phyloP scores from a whole-genome alignment of 2,113 vertebrate genomes.

The Anolis carolinensis region DNA sequence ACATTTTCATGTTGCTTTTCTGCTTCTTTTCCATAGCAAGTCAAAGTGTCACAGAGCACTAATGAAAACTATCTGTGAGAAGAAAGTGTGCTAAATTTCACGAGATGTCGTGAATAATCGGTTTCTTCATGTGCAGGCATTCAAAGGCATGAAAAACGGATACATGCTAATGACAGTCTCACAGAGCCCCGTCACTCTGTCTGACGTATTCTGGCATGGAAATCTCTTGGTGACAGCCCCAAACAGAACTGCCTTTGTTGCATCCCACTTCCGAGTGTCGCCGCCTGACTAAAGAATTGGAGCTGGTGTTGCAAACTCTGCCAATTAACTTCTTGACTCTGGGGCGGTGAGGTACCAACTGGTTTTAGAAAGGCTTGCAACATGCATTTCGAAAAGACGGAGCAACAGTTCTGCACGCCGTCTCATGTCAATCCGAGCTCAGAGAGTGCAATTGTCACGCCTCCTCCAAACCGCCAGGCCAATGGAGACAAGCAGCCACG shows the following conservation, averaged over 20 bases:
- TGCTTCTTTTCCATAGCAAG: not conserved
- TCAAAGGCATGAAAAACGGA: constrained; percentile 43
- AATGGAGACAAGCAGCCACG: constrained; percentile 17
- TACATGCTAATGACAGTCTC: constrained; percentile 22
- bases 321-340: not conserved
- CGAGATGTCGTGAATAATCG: constrained; percentile 50
- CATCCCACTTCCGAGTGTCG: not conserved
- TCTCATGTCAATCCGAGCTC: not conserved
- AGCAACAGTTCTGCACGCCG: not conserved
- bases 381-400: not conserved
- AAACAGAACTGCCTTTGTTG: constrained; percentile 15
- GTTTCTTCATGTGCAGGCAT: constrained; percentile 43
- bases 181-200: constrained; percentile 3
- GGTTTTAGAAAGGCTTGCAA: not conserved
- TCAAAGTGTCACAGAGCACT: constrained; percentile 41
- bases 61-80: constrained; percentile 61
- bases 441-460: not conserved
- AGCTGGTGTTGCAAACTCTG: not conserved
- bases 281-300: constrained; percentile 3
- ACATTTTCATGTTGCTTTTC: not conserved
- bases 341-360: not conserved
- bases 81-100: constrained; percentile 46
- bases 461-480: not conserved
- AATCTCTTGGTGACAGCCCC: not conserved
- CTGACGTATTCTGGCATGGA: constrained; percentile 14